A percentile compares a stretch with the other conserved stretches of the same genome.
Evolutionary conservation across 2,888 invertebrate genomes (phyloP).

Genomic region (Caprella mutica): DNA sequence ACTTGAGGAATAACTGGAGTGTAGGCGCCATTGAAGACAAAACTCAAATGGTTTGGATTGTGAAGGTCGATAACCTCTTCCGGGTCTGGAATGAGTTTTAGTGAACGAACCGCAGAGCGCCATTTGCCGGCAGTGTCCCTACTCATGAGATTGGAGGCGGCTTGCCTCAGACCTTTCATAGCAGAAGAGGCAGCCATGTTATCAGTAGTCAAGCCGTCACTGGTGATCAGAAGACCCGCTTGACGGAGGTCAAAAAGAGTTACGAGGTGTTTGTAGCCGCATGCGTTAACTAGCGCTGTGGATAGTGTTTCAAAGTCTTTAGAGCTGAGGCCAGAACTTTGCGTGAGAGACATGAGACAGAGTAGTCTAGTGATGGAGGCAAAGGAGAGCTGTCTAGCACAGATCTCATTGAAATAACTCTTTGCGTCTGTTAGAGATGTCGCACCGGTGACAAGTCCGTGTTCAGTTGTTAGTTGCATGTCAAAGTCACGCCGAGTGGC

Average conservation of each 20-base stretch:
- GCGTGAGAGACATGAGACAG: conserved; percentile 68
- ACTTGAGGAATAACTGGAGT: conserved; percentile 51
- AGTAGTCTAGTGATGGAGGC: conserved; percentile 59
- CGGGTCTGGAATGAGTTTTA: conserved; percentile 35
- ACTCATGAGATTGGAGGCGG: conserved; percentile 15
- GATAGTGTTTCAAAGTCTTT: conserved; percentile 61
- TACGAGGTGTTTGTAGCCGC: conserved; percentile 69
- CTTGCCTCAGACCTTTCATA: conserved; percentile 22
- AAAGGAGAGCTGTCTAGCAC: conserved; percentile 57
- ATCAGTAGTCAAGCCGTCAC: conserved; percentile 45
- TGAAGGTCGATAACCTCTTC: conserved; percentile 51
- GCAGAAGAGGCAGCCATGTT: conserved; percentile 35
- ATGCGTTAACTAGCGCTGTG: conserved; percentile 70
- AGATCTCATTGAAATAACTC: conserved; percentile 64
- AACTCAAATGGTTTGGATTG: conserved; percentile 69
- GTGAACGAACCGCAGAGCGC: conserved; percentile 18
- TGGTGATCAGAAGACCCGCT: conserved; percentile 53
- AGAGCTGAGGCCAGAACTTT: conserved; percentile 55
- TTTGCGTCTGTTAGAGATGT: conserved; percentile 58
- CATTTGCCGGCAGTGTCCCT: conserved; percentile 16
- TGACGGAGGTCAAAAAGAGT: conserved; percentile 66
- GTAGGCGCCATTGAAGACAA: conserved; percentile 84
- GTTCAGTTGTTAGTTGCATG: conserved; percentile 43
- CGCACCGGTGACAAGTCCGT: conserved; percentile 55
- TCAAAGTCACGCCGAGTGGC: conserved; percentile 42